Evolutionary conservation across 2,888 invertebrate genomes (phyloP).

Genomic region (Leucophora obtusa): DNA sequence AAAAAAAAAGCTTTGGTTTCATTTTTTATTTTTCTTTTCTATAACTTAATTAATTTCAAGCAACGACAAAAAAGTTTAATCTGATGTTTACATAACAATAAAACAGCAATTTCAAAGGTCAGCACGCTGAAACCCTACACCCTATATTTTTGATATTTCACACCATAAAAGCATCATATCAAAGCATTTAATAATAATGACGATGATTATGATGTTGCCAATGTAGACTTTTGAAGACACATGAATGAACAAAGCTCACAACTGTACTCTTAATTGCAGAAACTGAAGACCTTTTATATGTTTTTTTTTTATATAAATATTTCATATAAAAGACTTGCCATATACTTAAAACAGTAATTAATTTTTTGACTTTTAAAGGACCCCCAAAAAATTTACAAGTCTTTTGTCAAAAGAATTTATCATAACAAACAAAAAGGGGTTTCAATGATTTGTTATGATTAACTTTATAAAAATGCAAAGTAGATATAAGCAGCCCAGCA

Average conservation of each 20-base stretch:
- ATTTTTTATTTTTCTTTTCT: background rate
- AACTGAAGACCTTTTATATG: background rate
- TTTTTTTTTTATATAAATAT: too few species aligned
- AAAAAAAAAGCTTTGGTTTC: background rate
- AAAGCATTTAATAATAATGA: conserved; percentile 17
- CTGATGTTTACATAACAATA: conserved; percentile 17
- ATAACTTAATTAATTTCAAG: conserved; percentile 21
- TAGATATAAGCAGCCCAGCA: background rate
- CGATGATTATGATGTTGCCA: background rate
- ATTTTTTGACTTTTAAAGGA: conserved; percentile 47
- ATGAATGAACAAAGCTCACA: conserved; percentile 1
- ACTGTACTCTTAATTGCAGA: background rate
- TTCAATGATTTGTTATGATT: conserved; percentile 29
- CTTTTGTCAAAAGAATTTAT: conserved; percentile 18
- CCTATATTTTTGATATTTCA: background rate
- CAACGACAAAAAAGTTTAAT: conserved; percentile 13
- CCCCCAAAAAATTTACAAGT: conserved; percentile 2
- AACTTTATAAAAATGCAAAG: background rate
- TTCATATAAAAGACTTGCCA: conserved; percentile 19
- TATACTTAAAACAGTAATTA: conserved; percentile 54
- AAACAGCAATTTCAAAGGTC: conserved; percentile 40
- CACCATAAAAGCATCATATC: background rate
- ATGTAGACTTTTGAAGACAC: conserved; percentile 6
- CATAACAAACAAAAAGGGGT: conserved; percentile 5
- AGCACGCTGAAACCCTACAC: conserved; percentile 3